These are phyloP conservation scores for Tetrax tetrax DNA, from an alignment of 2,113 vertebrate genomes.

Conservation along the genomic window DNA sequence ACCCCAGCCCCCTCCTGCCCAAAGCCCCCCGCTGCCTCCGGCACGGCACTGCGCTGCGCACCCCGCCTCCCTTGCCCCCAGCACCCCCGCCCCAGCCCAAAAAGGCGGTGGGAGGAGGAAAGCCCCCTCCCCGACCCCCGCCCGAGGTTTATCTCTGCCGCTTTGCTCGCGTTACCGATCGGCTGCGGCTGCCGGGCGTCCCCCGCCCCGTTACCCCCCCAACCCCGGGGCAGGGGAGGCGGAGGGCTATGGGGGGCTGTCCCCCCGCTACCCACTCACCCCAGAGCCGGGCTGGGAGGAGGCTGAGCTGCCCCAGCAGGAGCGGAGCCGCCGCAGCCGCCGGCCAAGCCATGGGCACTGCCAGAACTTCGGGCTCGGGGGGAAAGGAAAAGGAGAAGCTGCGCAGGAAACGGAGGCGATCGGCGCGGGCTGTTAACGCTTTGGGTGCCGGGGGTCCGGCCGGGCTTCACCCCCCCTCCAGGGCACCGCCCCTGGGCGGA, in stretches of 20 bases:
- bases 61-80: neutral
- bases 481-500: neutral
- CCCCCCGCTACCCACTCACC: slow-evolving; percentile 1
- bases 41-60: neutral
- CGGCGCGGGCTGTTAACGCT: neutral
- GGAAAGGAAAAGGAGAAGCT: slow-evolving; percentile 11
- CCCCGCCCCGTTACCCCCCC: too few species aligned
- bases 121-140: too few species aligned
- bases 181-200: too few species aligned
- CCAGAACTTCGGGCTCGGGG: neutral
- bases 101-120: too few species aligned
- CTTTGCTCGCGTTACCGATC: neutral
- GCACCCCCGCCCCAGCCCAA: neutral
- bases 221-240: too few species aligned
- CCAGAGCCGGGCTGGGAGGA: neutral
- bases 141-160: accelerated
- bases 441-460: neutral
- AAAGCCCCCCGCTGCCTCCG: neutral
- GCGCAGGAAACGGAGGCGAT: neutral
- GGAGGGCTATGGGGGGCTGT: too few species aligned
- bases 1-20: neutral
- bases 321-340: neutral
- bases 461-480: neutral
- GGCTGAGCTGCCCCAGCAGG: neutral
- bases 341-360: neutral